These are phyloP conservation scores for Bolborhynchus lineola DNA, from an alignment of 2,113 vertebrate species.

Conservation along the genomic window DNA sequence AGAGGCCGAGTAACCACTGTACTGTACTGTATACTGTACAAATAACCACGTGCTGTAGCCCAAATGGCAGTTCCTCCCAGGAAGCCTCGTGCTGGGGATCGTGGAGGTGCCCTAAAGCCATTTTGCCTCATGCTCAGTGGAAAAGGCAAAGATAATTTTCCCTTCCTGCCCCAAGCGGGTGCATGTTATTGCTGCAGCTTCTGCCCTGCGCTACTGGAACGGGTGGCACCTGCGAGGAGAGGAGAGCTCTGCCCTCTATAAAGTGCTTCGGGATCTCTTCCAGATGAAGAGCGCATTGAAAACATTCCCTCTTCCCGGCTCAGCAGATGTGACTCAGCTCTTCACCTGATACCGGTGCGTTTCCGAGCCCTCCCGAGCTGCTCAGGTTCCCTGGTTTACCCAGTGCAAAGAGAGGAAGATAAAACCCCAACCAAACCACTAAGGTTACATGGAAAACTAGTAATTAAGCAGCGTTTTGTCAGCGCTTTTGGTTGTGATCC, in stretches of 20 bases:
- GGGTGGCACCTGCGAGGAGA: neutral
- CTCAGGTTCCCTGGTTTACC: neutral
- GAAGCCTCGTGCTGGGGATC: accelerated
- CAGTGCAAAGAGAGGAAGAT: neutral
- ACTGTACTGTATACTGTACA: neutral
- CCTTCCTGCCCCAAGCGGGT: neutral
- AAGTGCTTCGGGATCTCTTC: neutral
- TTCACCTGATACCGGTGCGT: accelerated
- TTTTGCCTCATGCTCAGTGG: accelerated
- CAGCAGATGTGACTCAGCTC: neutral
- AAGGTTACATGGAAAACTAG: neutral
- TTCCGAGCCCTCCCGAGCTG: neutral
- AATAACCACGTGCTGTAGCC: accelerated
- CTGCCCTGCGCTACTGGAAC: neutral
- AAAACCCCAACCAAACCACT: no score
- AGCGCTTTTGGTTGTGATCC: conserved; percentile 22
- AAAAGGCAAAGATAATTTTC: neutral
- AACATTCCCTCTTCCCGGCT: accelerated
- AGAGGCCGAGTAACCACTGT: neutral
- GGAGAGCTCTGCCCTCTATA: neutral
- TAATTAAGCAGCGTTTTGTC: conserved; percentile 31
- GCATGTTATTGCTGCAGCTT: neutral
- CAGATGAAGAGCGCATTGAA: accelerated
- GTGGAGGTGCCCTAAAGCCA: accelerated
- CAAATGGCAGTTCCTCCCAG: neutral